These are phyloP conservation scores for Tetropium fuscum DNA, from an alignment of 2,888 invertebrate species.

Conservation along the genomic window DNA sequence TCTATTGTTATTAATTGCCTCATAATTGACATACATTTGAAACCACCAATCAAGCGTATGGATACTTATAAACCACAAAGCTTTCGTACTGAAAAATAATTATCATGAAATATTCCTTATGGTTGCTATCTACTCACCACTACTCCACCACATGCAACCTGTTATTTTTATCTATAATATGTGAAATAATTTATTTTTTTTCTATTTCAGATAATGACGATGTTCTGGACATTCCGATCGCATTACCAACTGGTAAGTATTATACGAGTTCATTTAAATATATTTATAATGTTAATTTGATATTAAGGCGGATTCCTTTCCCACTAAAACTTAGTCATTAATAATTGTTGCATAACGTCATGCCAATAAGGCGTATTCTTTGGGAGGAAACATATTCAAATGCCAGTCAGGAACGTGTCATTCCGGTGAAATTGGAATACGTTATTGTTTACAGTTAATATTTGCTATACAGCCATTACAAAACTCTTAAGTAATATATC, in stretches of 20 bases:
- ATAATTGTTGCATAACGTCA: slow-evolving; percentile 22
- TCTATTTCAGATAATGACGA: slow-evolving; percentile 44
- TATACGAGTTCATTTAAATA: slow-evolving; percentile 43
- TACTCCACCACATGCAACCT: background rate
- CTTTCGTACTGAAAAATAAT: too few species aligned
- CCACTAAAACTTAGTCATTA: slow-evolving; percentile 23
- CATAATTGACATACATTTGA: too few species aligned
- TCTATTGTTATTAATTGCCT: too few species aligned
- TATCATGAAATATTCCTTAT: too few species aligned
- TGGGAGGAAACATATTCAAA: slow-evolving; percentile 28
- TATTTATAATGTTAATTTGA: slow-evolving; percentile 38
- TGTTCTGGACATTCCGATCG: slow-evolving; percentile 41
- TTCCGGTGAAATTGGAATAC: too few species aligned
- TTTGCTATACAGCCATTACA: too few species aligned
- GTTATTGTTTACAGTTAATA: background rate
- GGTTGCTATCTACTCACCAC: too few species aligned
- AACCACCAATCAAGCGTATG: too few species aligned
- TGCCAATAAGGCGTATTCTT: slow-evolving; percentile 29
- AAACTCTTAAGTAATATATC: too few species aligned
- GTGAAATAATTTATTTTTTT: slow-evolving; percentile 26
- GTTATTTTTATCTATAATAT: slow-evolving; percentile 15
- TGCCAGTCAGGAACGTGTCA: slow-evolving; percentile 29
- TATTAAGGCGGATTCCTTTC: slow-evolving; percentile 35
- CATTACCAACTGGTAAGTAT: slow-evolving; percentile 42
- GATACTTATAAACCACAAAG: too few species aligned